Conservation (phyloP, 1,140 invertebrate genomes). For the Drosophila pallidifrons region DNA sequence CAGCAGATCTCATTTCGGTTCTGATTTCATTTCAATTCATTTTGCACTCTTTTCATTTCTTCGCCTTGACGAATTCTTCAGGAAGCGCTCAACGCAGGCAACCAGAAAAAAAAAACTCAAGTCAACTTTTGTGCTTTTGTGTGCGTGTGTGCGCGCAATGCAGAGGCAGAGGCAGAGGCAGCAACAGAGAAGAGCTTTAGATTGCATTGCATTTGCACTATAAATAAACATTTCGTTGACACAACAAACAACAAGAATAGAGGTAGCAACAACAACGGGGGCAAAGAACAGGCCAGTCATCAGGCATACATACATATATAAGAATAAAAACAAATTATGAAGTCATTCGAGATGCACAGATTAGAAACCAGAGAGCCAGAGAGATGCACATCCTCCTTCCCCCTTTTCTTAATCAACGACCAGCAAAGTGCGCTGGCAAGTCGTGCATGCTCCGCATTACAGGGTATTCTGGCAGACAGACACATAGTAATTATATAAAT, state of each 20-base stretch:
- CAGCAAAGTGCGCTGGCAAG: not conserved
- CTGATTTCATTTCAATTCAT: constrained; percentile 53
- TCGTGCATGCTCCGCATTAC: not conserved
- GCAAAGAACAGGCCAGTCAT: not conserved
- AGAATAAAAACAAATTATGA: constrained; percentile 46
- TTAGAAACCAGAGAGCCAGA: constrained; percentile 32
- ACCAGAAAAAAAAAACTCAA: constrained; percentile 64
- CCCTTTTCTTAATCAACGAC: constrained; percentile 8
- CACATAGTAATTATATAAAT: constrained; percentile 10
- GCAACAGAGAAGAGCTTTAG: too few species aligned
- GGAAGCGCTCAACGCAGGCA: constrained; percentile 65
- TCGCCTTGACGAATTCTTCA: constrained; percentile 44
- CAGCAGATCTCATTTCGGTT: constrained; percentile 72
- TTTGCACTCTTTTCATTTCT: too few species aligned
- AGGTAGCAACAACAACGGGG: constrained; percentile 20
- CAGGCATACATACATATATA: constrained; percentile 18
- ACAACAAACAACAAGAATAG: constrained; percentile 33
- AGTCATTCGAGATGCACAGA: constrained; percentile 48
- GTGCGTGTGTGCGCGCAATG: constrained; percentile 4
- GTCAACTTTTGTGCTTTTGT: constrained; percentile 36
- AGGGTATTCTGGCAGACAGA: not conserved
- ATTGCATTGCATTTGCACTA: constrained; percentile 66
- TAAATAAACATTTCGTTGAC: constrained; percentile 69
- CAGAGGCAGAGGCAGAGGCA: too few species aligned
- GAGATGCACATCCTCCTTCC: constrained; percentile 2